Conservation (phyloP, 2,888 invertebrate genomes). For the Drosophila birchii region DNA sequence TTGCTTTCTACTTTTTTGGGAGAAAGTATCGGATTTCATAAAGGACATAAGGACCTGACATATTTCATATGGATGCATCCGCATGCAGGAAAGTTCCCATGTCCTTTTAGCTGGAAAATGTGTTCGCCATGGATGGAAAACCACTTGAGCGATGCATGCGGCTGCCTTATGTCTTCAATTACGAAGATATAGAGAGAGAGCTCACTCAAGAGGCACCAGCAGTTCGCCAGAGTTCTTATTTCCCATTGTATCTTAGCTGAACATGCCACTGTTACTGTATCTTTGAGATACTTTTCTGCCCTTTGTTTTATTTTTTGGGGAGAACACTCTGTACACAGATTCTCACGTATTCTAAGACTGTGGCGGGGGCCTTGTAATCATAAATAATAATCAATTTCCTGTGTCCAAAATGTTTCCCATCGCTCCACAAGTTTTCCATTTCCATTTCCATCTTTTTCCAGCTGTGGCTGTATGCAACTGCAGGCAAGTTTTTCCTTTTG, state of each 20-base stretch:
- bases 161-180: slow-evolving; percentile 65
- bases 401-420: slow-evolving; percentile 75
- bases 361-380: slow-evolving; percentile 61
- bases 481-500: slow-evolving; percentile 53
- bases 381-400: slow-evolving; percentile 81
- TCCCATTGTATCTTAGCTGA: slow-evolving; percentile 32
- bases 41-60: slow-evolving; percentile 68
- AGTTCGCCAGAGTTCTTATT: slow-evolving; percentile 14
- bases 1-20: slow-evolving; percentile 45
- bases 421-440: slow-evolving; percentile 59
- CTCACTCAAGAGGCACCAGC: slow-evolving; percentile 68
- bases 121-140: slow-evolving; percentile 56
- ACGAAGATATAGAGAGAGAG: slow-evolving; percentile 49
- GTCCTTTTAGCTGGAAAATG: slow-evolving; percentile 52
- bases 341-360: slow-evolving; percentile 33
- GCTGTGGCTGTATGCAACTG: slow-evolving; percentile 56
- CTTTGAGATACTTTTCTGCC: slow-evolving; percentile 28
- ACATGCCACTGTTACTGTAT: slow-evolving; percentile 40
- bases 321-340: slow-evolving; percentile 26
- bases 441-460: slow-evolving; percentile 39
- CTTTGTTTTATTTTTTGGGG: slow-evolving; percentile 31
- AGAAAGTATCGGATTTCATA: slow-evolving; percentile 72
- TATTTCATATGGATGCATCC: slow-evolving; percentile 37
- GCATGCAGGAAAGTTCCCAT: slow-evolving; percentile 61
- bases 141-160: slow-evolving; percentile 57